phyloP scores from a whole-genome alignment of 2,888 invertebrate species.

The Lordiphosa andalusiaca region DNA sequence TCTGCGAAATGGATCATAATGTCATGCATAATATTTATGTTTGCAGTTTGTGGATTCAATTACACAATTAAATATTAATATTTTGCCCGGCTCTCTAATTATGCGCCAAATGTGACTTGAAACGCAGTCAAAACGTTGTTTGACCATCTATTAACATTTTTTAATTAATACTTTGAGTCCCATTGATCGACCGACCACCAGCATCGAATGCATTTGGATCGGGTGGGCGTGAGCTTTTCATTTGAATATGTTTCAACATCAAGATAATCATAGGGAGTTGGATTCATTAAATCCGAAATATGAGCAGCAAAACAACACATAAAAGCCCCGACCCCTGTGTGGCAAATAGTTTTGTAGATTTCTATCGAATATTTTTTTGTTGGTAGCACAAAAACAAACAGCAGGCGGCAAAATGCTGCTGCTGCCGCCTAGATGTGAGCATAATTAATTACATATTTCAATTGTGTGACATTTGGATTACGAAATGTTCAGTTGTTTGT shows the following conservation, averaged over 20 bases:
- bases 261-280: constrained; percentile 64
- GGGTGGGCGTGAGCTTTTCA: constrained; percentile 32
- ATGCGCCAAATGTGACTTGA: constrained; percentile 1
- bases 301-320: constrained; percentile 53
- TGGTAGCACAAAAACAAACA: constrained; percentile 62
- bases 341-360: constrained; percentile 74
- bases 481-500: constrained; percentile 52
- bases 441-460: constrained; percentile 57
- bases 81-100: constrained; percentile 3
- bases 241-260: constrained; percentile 66
- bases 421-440: constrained; percentile 27
- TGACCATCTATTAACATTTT: constrained; percentile 2
- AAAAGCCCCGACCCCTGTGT: constrained; percentile 38
- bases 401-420: constrained; percentile 55
- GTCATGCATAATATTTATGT: constrained; percentile 4
- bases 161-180: constrained; percentile 5
- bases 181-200: constrained; percentile 1
- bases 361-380: constrained; percentile 46
- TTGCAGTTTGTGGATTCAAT: not conserved
- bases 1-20: too few relatives aligned
- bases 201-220: not conserved
- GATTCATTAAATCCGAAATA: constrained; percentile 74
- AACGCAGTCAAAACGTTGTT: not conserved
- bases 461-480: constrained; percentile 70
- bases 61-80: constrained; percentile 13